Conservation (phyloP, 1,140 invertebrate genomes). For the Bombus difficillimus region DNA sequence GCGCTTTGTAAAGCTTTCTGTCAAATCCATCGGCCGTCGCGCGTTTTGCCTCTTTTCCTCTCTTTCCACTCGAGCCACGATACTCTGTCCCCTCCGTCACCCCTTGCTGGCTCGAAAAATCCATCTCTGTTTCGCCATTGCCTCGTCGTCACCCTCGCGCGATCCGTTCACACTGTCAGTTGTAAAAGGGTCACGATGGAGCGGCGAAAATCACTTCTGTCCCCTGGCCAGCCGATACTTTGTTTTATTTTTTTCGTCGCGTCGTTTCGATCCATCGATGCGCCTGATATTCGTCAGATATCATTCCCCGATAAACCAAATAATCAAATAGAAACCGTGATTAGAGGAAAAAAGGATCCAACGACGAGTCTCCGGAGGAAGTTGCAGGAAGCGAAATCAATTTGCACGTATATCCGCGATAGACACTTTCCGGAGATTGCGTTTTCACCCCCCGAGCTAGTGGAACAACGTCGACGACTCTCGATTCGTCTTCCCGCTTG, state of each 20-base stretch:
- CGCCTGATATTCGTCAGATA: neutral
- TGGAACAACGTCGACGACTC: slow-evolving; percentile 34
- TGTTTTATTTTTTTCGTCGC: neutral
- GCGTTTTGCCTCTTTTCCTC: slow-evolving; percentile 43
- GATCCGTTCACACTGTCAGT: slow-evolving; percentile 27
- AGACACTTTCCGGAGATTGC: slow-evolving; percentile 53
- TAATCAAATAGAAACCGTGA: slow-evolving; percentile 1
- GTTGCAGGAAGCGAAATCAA: slow-evolving; percentile 49
- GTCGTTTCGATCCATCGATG: neutral
- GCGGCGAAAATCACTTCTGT: slow-evolving; percentile 43
- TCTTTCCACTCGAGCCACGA: slow-evolving; percentile 25
- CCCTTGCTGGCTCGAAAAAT: neutral
- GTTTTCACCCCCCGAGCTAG: slow-evolving; percentile 52
- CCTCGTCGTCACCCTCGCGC: slow-evolving; percentile 20
- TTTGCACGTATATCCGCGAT: slow-evolving; percentile 55
- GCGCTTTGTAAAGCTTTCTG: slow-evolving; percentile 79
- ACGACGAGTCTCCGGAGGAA: neutral
- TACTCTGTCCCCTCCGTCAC: neutral
- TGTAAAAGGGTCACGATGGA: slow-evolving; percentile 46
- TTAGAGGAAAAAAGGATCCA: slow-evolving; percentile 4
- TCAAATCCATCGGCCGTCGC: slow-evolving; percentile 78
- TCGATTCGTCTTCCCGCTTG: slow-evolving; percentile 62
- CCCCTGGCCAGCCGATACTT: neutral
- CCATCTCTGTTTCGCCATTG: slow-evolving; percentile 27
- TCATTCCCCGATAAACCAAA: neutral